Evolutionary conservation across 1,140 invertebrate genomes (phyloP), one percentile per base, ranked within the genome.

Genomic region (Cydia strobilella): DNA sequence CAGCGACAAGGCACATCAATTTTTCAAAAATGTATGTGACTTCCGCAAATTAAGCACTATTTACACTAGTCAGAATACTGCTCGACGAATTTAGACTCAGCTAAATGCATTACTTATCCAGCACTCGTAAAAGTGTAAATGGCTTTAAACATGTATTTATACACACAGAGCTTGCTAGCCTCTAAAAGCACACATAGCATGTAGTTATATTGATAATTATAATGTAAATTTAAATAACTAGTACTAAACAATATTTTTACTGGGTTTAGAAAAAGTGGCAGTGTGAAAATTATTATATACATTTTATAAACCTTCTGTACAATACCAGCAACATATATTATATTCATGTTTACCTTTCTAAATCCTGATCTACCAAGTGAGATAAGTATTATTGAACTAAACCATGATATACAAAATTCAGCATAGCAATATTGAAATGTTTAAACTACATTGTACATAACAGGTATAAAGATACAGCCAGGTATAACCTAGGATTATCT

Each of bases 211-310:
- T 39, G n/a, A 54, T 59, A 59, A n/a, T 5, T 31, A 31, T 13
- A 54, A 18, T 39, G 15, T 54, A 18, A 7, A 18, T 51, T 51
- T 54, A 54, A 59, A 23, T 59, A 59, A 59, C 9, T 20, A 59
- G 18, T 23, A 59, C 54, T 23, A 54, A 54, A 59, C 2, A 59
- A 23, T 59, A 59, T 23, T n/a, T 23, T 10, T 59, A 59, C 54
- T 18, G 51, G 51, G 51, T 54, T 54, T 54, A 23, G n/a, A 51
- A n/a, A 51, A n/a, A 51, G 54, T 59, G 54, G 54, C 54, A 59
- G 54, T 59, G 54, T 23, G 5, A 23, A 23, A 23, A 59, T 59
- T 23, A 59, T 59, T 23, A 59, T 59, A 12, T 59, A 54, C 51
- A 54, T 54, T 54, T 54, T 54, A 15, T 15, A 48, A 18, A 20